Evolutionary conservation across 1,140 invertebrate species (phyloP).

Genomic region (Zaprionus ornatus): DNA sequence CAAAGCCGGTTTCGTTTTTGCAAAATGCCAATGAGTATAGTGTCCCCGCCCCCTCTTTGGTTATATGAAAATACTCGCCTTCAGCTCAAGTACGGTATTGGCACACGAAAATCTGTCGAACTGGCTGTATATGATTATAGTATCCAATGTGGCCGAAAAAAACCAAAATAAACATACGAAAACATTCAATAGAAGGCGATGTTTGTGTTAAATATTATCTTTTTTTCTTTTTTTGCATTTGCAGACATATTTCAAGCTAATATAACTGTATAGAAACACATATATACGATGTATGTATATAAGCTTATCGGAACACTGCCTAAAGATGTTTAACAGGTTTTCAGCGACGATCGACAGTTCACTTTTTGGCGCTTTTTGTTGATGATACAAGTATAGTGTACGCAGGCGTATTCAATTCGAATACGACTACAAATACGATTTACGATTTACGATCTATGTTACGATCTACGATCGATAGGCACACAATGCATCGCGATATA

Average conservation of each 20-base stretch:
- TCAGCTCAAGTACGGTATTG: conserved; percentile 37
- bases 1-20: conserved; percentile 64
- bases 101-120: conserved; percentile 12
- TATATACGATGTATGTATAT: neutral
- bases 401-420: conserved; percentile 21
- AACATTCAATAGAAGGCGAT: conserved; percentile 39
- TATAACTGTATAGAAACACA: conserved; percentile 60
- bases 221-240: conserved; percentile 25
- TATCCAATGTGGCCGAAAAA: neutral
- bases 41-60: neutral
- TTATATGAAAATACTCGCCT: conserved; percentile 15
- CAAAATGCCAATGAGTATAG: conserved; percentile 39
- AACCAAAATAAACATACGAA: neutral
- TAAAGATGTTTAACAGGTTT: conserved; percentile 74
- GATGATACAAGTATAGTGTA: neutral
- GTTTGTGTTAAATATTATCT: conserved; percentile 22
- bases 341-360: conserved; percentile 34
- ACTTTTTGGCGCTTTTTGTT: conserved; percentile 39
- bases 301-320: conserved; percentile 16
- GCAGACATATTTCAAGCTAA: conserved; percentile 1
- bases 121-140: neutral
- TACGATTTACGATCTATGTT: conserved; percentile 2
- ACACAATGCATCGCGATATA: neutral
- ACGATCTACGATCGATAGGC: conserved; percentile 5
- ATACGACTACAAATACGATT: conserved; percentile 12